Percentiles rank a stretch among this genome's conserved stretches.
These are phyloP conservation scores for Exaiptasia diaphana DNA, from an alignment of 64 coral and sea anemone genomes.

Conservation along the genomic window DNA sequence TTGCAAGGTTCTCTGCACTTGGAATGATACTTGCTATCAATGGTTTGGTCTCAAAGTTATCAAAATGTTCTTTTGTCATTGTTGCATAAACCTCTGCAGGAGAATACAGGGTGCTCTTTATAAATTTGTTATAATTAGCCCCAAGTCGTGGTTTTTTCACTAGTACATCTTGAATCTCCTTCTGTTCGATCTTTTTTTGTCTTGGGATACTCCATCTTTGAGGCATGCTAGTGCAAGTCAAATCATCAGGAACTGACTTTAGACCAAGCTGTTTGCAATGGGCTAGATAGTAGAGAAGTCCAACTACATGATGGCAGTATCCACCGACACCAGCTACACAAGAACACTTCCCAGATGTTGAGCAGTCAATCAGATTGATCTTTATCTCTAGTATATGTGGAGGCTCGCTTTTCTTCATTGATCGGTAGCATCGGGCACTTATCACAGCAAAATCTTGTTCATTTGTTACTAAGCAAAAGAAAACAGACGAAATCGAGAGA, in stretches of 20 bases:
- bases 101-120: constrained; percentile 60
- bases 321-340: constrained; percentile 47
- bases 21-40: constrained; percentile 56
- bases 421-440: constrained; percentile 45
- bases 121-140: constrained; percentile 51
- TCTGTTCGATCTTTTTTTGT: constrained; percentile 54
- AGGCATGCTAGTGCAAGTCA: constrained; percentile 35
- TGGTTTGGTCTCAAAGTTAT: constrained; percentile 45
- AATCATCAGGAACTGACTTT: constrained; percentile 25
- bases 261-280: constrained; percentile 53
- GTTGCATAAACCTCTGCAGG: constrained; percentile 27
- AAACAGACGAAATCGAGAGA: background rate
- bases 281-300: constrained; percentile 46
- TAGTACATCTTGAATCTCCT: constrained; percentile 41
- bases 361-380: constrained; percentile 3
- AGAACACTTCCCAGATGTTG: constrained; percentile 44
- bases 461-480: constrained; percentile 22
- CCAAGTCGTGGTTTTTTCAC: constrained; percentile 52
- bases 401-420: constrained; percentile 55
- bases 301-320: constrained; percentile 56
- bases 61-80: constrained; percentile 57
- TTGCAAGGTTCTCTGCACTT: constrained; percentile 32
- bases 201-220: constrained; percentile 60
- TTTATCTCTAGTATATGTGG: constrained; percentile 17
- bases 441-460: background rate